Conservation (phyloP, 2,888 invertebrate genomes). For the Bellardia pandia region DNA sequence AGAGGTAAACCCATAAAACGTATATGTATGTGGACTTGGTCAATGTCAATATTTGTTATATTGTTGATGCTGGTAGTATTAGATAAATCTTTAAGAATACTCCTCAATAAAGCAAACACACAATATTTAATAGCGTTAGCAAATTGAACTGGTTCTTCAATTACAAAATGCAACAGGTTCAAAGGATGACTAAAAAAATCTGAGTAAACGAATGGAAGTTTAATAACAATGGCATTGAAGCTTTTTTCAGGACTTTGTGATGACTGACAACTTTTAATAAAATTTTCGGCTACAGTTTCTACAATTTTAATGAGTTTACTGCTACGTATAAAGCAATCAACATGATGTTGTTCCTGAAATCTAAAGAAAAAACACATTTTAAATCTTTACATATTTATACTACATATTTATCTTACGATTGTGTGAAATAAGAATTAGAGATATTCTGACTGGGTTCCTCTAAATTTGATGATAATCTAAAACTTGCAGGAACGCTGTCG, state of each 20-base stretch:
- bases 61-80: not conserved
- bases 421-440: constrained; percentile 50
- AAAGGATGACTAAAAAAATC: constrained; percentile 76
- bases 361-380: constrained; percentile 58
- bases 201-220: constrained; percentile 77
- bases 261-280: constrained; percentile 74
- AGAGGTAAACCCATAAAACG: constrained; percentile 79
- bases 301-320: constrained; percentile 77
- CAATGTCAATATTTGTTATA: constrained; percentile 76
- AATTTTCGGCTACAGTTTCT: constrained; percentile 75
- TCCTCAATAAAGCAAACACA: constrained; percentile 77
- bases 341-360: constrained; percentile 79
- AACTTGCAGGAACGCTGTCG: constrained; percentile 1
- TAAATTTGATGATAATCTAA: not conserved
- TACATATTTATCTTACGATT: constrained; percentile 68
- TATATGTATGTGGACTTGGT: constrained; percentile 80
- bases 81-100: constrained; percentile 71
- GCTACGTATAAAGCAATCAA: constrained; percentile 77
- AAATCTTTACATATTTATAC: not conserved
- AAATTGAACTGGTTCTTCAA: constrained; percentile 81
- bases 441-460: constrained; percentile 5
- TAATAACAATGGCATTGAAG: constrained; percentile 77
- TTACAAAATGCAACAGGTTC: constrained; percentile 76
- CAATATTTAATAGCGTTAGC: constrained; percentile 78
- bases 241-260: constrained; percentile 78